Conservation (phyloP, 2,888 invertebrate species). For the Chydorus sphaericus region DNA sequence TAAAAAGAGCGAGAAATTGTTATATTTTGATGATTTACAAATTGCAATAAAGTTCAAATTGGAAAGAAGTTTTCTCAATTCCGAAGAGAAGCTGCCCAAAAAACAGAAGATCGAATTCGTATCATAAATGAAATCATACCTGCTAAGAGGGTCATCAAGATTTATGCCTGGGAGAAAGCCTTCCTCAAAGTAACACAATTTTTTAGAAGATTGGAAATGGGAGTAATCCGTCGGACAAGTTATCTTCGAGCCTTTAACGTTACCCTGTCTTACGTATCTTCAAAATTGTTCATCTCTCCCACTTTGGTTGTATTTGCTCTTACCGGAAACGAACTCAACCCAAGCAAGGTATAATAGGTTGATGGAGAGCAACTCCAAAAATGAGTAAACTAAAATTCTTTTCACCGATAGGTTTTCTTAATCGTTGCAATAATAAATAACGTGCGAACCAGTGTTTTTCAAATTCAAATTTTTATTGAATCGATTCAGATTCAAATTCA, state of each 20-base stretch:
- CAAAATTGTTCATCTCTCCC: constrained; percentile 31
- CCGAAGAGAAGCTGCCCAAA: constrained; percentile 32
- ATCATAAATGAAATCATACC: constrained; percentile 39
- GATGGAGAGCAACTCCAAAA: neutral
- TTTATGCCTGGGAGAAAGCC: constrained; percentile 40
- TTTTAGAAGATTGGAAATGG: constrained; percentile 25
- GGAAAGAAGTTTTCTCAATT: constrained; percentile 27
- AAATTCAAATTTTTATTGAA: too few species aligned
- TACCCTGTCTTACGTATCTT: constrained; percentile 31
- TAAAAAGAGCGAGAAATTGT: too few species aligned
- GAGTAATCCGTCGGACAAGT: constrained; percentile 23
- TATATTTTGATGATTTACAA: too few species aligned
- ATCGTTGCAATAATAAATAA: constrained; percentile 81
- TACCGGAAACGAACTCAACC: constrained; percentile 26
- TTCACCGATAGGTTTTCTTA: constrained; percentile 62
- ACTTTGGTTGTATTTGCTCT: constrained; percentile 28
- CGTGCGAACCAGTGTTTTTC: too few species aligned
- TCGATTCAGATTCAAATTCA: too few species aligned
- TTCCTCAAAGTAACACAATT: constrained; percentile 28
- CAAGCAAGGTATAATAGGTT: constrained; percentile 23
- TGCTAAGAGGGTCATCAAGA: constrained; percentile 39
- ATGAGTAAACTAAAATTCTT: too few species aligned
- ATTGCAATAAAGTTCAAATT: constrained; percentile 27
- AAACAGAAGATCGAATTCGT: constrained; percentile 36
- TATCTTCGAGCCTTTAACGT: constrained; percentile 28